Conservation (phyloP, 1,140 invertebrate genomes). For the Scaptomyza graminum region DNA sequence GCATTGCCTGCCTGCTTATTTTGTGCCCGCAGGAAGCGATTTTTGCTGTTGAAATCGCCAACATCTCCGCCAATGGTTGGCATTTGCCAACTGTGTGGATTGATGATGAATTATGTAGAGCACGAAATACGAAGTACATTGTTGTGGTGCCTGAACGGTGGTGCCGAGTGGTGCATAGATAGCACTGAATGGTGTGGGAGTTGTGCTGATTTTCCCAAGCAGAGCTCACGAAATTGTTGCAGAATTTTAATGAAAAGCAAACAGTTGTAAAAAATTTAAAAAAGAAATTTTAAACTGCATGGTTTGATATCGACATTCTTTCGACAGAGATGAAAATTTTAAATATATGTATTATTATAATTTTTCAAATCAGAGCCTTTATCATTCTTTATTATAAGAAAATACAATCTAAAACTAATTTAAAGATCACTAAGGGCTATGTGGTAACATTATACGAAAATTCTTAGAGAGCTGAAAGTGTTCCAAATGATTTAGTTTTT, state of each 20-base stretch:
- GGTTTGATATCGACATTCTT: no score
- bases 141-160: conserved; percentile 42
- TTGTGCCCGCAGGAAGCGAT: conserved; percentile 59
- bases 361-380: no score
- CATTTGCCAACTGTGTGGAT: conserved; percentile 67
- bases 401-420: no score
- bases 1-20: conserved; percentile 11
- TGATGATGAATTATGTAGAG: conserved; percentile 84
- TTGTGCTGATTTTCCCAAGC: conserved; percentile 57
- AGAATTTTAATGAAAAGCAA: conserved; percentile 72
- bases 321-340: no score
- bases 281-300: conserved; percentile 17
- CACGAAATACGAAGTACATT: conserved; percentile 78
- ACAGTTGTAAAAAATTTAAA: conserved; percentile 24
- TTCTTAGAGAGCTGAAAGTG: no score
- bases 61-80: conserved; percentile 36
- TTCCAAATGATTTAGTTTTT: background rate
- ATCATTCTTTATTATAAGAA: no score
- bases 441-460: no score
- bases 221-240: conserved; percentile 62
- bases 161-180: conserved; percentile 10
- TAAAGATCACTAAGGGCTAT: no score
- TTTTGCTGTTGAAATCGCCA: conserved; percentile 35
- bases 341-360: no score
- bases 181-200: conserved; percentile 58